Base-by-base conservation (phyloP, 2,888 invertebrate species). In the Thecocarcelia acutangulata region DNA sequence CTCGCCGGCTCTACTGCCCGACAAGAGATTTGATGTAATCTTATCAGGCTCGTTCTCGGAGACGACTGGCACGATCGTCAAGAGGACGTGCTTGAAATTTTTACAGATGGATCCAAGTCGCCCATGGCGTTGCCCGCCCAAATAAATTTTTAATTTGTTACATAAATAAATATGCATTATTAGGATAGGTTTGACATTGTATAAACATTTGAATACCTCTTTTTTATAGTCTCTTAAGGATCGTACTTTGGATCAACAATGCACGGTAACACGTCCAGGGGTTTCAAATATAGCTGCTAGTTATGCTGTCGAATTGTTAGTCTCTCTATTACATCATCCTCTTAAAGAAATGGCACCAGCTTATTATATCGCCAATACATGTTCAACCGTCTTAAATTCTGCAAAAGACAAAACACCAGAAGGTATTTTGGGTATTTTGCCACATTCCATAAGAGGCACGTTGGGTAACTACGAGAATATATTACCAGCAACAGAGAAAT, bases 231-330 rank as follows among this genome's bases (percentile, higher is more conserved):
- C 98, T 0, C 92, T 95, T 68, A 93, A 93, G 86, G 97, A 98
- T 89, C 94, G 98, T 69, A 98, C 98, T 0, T 90, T 99, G 80
- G 99, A 99, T 91, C 98, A 99, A 89, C 99, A 99, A 89, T 99
- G 99, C 89, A 99, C 99, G 0, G 99, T 99, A 19, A 97, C 98
- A 0, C 92, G 99, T 69, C 98, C 99, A 0, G 99, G 98, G 0
- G 94, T 96, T 15, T 96, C 98, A 0, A 95, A 96, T 88, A 94
- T 99, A 64, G 98, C 98, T 0, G 95, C 95, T 17, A 96, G 97
- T 3, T 91, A 98, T 77, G 97, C 97, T 0, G 98, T 97, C 0
- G 99, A 99, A 91, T 90, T 99, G 59, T 92, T 98, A 48, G 94
- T 97, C 0, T 95, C 96, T 0, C 85, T 98, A 52, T 91, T 97